Evolutionary conservation across 1,140 invertebrate genomes (phyloP).

Genomic region (Diprion similis): DNA sequence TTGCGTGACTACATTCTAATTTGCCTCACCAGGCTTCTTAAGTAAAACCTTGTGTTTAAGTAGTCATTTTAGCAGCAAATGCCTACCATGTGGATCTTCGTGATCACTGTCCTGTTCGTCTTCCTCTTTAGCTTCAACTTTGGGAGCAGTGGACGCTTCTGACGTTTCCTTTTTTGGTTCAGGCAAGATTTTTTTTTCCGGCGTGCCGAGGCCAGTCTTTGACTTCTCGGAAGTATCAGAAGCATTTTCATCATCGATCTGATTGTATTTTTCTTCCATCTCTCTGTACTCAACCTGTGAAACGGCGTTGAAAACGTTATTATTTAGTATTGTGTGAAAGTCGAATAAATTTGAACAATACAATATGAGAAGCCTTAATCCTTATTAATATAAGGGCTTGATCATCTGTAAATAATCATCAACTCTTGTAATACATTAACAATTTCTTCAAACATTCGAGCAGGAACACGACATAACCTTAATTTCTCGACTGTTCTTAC

Average conservation of each 20-base stretch:
- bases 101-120: conserved; percentile 59
- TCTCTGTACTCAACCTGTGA: conserved; percentile 72
- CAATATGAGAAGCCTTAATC: too few species aligned
- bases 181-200: conserved; percentile 57
- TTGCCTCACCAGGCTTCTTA: too few species aligned
- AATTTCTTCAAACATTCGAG: not conserved
- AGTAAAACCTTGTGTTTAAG: not conserved
- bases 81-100: conserved; percentile 56
- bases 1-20: too few species aligned
- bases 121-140: conserved; percentile 53
- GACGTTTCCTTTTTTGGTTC: conserved; percentile 54
- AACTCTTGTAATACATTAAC: too few species aligned
- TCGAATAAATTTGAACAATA: too few species aligned
- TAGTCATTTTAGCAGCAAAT: conserved; percentile 21
- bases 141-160: conserved; percentile 37
- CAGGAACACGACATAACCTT: not conserved
- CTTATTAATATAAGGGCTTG: too few species aligned
- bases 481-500: not conserved
- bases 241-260: conserved; percentile 68
- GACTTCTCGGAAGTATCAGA: conserved; percentile 71
- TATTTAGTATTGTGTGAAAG: not conserved
- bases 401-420: too few species aligned
- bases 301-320: conserved; percentile 8
- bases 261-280: conserved; percentile 72
- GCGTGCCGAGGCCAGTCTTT: conserved; percentile 62